Evolutionary conservation across 2,888 invertebrate species (phyloP).

Genomic region (Neoaliturus tenellus): DNA sequence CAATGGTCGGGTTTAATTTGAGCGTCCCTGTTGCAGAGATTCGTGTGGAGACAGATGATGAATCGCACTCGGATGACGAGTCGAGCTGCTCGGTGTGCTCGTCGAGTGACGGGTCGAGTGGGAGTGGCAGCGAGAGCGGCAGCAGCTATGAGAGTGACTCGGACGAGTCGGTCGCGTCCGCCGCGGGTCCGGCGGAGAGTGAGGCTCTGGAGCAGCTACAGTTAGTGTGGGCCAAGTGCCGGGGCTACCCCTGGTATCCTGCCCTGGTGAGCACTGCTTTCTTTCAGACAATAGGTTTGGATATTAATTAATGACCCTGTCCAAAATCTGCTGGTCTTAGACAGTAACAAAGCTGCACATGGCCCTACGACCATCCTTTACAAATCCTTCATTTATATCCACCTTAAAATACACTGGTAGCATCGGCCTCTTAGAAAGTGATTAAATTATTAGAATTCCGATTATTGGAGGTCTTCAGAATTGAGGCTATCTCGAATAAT

Average conservation of each 20-base stretch:
- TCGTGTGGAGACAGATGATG: slow-evolving; percentile 72
- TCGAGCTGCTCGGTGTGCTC: slow-evolving; percentile 74
- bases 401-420: too few species aligned
- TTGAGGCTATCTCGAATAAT: too few species aligned
- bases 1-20: too few species aligned
- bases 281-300: too few species aligned
- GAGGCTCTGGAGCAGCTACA: slow-evolving; percentile 86
- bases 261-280: slow-evolving; percentile 78
- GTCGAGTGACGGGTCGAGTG: slow-evolving; percentile 72
- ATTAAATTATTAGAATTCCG: too few species aligned
- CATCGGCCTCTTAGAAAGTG: too few species aligned
- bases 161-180: slow-evolving; percentile 70
- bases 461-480: too few species aligned
- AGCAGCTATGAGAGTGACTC: slow-evolving; percentile 68
- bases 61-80: slow-evolving; percentile 72
- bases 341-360: too few species aligned
- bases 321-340: too few species aligned
- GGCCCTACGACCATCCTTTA: too few species aligned
- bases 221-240: slow-evolving; percentile 98
- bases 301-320: too few species aligned
- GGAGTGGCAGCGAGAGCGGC: slow-evolving; percentile 68
- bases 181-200: slow-evolving; percentile 58
- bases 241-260: slow-evolving; percentile 98
- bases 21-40: slow-evolving; percentile 62
- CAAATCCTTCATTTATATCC: too few species aligned